These are phyloP conservation scores for Galemys pyrenaicus DNA, from an alignment of 2,113 vertebrate species.

Conservation along the genomic window DNA sequence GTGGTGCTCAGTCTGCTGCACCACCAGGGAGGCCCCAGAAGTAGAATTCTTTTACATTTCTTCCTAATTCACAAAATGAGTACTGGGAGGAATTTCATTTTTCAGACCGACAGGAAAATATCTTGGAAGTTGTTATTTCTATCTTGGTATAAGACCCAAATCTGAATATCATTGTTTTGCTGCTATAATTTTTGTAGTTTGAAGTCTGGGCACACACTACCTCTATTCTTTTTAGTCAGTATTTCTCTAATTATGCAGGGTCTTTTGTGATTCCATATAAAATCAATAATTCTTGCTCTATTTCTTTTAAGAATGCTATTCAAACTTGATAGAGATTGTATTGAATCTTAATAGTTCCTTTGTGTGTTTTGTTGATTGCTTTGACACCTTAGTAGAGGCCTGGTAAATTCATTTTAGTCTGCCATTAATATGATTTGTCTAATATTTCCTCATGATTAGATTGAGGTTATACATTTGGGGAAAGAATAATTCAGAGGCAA, in stretches of 20 bases:
- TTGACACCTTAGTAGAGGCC: background rate
- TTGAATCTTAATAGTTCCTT: background rate
- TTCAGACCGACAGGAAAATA: background rate
- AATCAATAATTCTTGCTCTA: too few species aligned
- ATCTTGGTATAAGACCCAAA: background rate
- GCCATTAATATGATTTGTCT: background rate
- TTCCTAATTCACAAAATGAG: background rate
- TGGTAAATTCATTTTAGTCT: background rate
- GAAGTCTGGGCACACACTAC: too few species aligned
- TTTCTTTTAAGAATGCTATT: too few species aligned
- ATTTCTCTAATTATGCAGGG: too few species aligned
- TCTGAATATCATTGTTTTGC: too few species aligned
- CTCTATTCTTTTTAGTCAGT: too few species aligned
- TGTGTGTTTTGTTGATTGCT: background rate
- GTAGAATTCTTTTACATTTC: background rate
- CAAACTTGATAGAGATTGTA: too few species aligned
- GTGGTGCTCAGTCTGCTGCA: too few species aligned
- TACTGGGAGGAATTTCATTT: background rate
- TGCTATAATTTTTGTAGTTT: too few species aligned
- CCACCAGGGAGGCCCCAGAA: too few species aligned
- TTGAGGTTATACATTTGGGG: background rate
- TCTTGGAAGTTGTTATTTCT: background rate
- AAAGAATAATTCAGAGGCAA: background rate
- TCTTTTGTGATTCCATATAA: too few species aligned
- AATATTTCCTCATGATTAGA: background rate